Conservation (phyloP, 2,888 invertebrate genomes). For the Idaea biselata region DNA sequence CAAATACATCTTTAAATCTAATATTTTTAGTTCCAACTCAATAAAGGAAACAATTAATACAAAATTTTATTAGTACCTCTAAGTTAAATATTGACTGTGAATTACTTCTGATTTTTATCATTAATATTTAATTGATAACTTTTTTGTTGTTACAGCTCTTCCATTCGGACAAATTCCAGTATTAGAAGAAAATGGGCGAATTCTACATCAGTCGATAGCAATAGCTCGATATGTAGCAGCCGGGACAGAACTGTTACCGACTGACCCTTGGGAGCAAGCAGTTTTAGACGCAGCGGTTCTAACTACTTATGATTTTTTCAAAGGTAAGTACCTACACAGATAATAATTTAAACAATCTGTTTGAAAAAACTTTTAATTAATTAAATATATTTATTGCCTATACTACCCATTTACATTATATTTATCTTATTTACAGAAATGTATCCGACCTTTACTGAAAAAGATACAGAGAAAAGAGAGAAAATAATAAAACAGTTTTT, state of each 20-base stretch:
- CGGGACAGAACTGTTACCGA: conserved; percentile 67
- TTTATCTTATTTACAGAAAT: conserved; percentile 42
- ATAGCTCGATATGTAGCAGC: conserved; percentile 77
- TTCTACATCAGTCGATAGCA: conserved; percentile 62
- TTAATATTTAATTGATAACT: conserved; percentile 15
- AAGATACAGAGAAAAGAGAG: conserved; percentile 43
- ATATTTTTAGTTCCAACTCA: no score
- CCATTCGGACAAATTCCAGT: conserved; percentile 62
- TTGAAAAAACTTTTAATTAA: no score
- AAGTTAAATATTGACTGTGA: no score
- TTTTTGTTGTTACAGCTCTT: conserved; percentile 38
- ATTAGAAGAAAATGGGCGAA: conserved; percentile 51
- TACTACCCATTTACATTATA: background rate
- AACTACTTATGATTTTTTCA: conserved; percentile 70
- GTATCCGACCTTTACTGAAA: conserved; percentile 36
- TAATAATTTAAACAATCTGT: background rate
- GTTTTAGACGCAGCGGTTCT: conserved; percentile 68
- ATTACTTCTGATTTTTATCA: no score
- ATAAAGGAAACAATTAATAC: no score
- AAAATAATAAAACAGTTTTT: conserved; percentile 45
- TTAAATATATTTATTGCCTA: background rate
- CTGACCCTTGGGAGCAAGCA: conserved; percentile 70
- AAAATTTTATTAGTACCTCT: no score
- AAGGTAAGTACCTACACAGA: conserved; percentile 51
- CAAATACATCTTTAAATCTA: no score